A percentile compares a stretch with the other conserved stretches of the same genome.
phyloP scores from a whole-genome alignment of 1,140 invertebrate species.

The Caenorhabditis brenneri region DNA sequence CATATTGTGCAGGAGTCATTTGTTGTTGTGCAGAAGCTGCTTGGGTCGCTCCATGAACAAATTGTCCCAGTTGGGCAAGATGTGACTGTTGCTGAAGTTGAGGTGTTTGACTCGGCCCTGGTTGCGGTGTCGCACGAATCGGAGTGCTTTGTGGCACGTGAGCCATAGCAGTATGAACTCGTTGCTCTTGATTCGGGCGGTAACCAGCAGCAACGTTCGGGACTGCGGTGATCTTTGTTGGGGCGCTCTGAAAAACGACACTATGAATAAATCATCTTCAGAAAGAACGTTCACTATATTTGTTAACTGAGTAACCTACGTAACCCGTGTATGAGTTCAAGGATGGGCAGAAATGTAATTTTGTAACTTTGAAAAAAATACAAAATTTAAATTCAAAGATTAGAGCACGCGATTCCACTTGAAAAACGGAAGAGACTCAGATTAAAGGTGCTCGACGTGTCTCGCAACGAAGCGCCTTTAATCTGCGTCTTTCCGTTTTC shows the following conservation, averaged over 20 bases:
- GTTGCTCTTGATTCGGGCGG: neutral
- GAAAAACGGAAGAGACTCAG: no score
- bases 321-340: no score
- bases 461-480: no score
- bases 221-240: slow-evolving; percentile 17
- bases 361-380: no score
- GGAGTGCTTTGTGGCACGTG: neutral
- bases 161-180: neutral
- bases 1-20: neutral
- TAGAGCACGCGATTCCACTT: no score
- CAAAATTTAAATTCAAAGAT: no score
- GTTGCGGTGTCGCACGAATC: neutral
- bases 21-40: neutral
- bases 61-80: slow-evolving; percentile 16
- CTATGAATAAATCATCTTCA: no score
- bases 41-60: neutral
- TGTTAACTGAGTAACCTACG: no score
- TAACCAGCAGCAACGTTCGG: slow-evolving; percentile 7
- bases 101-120: neutral
- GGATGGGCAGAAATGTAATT: no score
- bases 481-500: no score
- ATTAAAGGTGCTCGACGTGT: no score
- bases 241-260: neutral
- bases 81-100: neutral
- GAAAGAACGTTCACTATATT: no score